Evolutionary conservation across 2,888 invertebrate species (phyloP), one percentile per base, ranked within the genome.

Genomic region (Subacronicta megacephala): DNA sequence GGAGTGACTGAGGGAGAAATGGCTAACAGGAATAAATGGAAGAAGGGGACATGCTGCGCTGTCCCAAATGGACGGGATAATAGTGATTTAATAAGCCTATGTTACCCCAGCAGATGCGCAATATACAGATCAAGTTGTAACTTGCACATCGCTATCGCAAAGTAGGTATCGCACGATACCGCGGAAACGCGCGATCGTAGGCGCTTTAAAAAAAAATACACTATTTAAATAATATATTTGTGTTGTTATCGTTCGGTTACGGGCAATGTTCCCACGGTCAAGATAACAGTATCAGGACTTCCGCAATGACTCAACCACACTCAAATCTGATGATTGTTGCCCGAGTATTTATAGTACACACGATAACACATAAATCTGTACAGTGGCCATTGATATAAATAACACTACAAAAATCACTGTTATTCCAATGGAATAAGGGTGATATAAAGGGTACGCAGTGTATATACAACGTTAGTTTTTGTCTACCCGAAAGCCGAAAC

Each of bases 201-300:
- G 84, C 85, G 79, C 82, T 77, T 82, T 83, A 82, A 80, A 82
- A 2, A 2, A 31, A 31, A 5, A 31, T 31, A n/a, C 1, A 31
- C 26, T 12, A 31, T 80, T 78, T 52, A 57, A 16, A 40, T 61
- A 63, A 54, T 77, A 69, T 75, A 77, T 78, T 72, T 72, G 69
- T 63, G 26, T 54, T 61, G 59, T 77, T 83, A 83, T 81, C 81
- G 60, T 16, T 59, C 29, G 59, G 45, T 59, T 64, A 72, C 60
- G 66, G 61, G 41, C 45, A 45, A 52, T 81, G 82, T 91, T 91
- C 91, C 90, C 91, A 91, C 91, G 91, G 87, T 89, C 62, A 51
- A 73, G 83, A 82, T 85, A 83, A 62, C 61, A 54, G 69, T 88
- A 89, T 89, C 88, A 52, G 55, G 26, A 54, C 81, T 86, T 88